Conservation (phyloP, 2,797 vertebrate species). For the Cetoscarus ocellatus region DNA sequence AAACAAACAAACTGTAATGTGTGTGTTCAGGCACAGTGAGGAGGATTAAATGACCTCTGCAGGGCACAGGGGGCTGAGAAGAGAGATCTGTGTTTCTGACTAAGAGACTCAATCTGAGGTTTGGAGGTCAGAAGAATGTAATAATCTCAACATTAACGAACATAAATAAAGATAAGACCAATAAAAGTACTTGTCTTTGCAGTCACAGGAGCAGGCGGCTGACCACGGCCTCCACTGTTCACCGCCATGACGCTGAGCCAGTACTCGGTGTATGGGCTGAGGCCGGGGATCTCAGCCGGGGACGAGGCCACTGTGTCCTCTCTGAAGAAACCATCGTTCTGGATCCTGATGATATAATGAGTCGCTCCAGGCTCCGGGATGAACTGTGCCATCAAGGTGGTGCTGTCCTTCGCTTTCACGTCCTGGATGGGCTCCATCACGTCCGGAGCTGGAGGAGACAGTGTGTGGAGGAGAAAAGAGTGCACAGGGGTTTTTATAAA, state of each 20-base stretch:
- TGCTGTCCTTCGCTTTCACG: constrained; percentile 89
- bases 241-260: constrained; percentile 87
- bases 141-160: neutral
- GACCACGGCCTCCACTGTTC: constrained; percentile 87
- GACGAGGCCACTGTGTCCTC: constrained; percentile 85
- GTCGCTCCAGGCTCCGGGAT: constrained; percentile 77
- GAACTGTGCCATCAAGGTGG: constrained; percentile 89
- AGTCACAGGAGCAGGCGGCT: constrained; percentile 85
- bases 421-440: constrained; percentile 60
- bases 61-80: constrained; percentile 20
- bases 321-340: constrained; percentile 77
- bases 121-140: too few species aligned
- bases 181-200: constrained; percentile 89
- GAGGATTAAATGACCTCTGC: constrained; percentile 56
- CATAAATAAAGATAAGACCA: neutral
- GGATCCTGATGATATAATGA: constrained; percentile 86
- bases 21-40: constrained; percentile 40
- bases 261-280: constrained; percentile 90
- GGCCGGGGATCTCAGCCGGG: constrained; percentile 84
- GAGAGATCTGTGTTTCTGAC: constrained; percentile 40
- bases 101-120: constrained; percentile 38
- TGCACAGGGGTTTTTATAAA: too few species aligned
- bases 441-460: constrained; percentile 84
- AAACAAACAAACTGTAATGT: constrained; percentile 6
- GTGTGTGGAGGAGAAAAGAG: too few species aligned